Percentiles rank a stretch among this genome's conserved stretches.
These are phyloP conservation scores for Syngnathus acus DNA, from an alignment of 2,797 vertebrate genomes.

Conservation along the genomic window DNA sequence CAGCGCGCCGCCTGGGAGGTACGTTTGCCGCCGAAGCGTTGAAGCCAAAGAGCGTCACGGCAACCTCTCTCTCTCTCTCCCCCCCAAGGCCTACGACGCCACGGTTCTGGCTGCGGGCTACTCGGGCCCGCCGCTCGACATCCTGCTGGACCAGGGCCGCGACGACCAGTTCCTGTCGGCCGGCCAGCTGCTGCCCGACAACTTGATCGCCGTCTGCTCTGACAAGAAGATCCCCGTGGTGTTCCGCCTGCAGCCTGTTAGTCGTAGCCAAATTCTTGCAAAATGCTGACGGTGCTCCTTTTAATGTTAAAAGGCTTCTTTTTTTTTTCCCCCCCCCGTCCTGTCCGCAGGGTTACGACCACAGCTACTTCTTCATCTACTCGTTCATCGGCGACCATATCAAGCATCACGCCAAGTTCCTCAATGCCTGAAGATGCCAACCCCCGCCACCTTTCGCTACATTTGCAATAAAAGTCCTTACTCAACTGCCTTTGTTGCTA, in stretches of 20 bases:
- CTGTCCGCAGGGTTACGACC: conserved; percentile 84
- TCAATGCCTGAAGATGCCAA: conserved; percentile 67
- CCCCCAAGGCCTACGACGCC: conserved; percentile 81
- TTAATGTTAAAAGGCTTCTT: too few species aligned
- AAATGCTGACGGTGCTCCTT: too few species aligned
- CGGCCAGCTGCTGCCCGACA: conserved; percentile 88
- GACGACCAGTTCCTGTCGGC: conserved; percentile 90
- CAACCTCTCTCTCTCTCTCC: not conserved
- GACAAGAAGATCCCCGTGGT: conserved; percentile 85
- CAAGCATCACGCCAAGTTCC: conserved; percentile 90
- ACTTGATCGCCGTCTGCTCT: conserved; percentile 88
- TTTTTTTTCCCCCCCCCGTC: conserved; percentile 5
- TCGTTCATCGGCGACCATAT: conserved; percentile 90
- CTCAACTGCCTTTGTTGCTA: too few species aligned
- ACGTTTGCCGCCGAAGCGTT: conserved; percentile 7
- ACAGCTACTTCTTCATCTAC: conserved; percentile 93
- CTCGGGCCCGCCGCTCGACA: conserved; percentile 78
- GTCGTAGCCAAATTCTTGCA: conserved; percentile 12
- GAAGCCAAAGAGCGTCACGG: too few species aligned
- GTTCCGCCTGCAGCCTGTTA: conserved; percentile 90
- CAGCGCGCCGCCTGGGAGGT: conserved; percentile 89
- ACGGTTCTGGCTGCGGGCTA: conserved; percentile 77
- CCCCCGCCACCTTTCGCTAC: too few species aligned
- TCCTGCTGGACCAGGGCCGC: conserved; percentile 91
- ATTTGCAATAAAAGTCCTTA: too few species aligned